These are phyloP conservation scores for Isaurus tuberculatus DNA, from an alignment of 92 coral and sea anemone genomes.

Conservation along the genomic window DNA sequence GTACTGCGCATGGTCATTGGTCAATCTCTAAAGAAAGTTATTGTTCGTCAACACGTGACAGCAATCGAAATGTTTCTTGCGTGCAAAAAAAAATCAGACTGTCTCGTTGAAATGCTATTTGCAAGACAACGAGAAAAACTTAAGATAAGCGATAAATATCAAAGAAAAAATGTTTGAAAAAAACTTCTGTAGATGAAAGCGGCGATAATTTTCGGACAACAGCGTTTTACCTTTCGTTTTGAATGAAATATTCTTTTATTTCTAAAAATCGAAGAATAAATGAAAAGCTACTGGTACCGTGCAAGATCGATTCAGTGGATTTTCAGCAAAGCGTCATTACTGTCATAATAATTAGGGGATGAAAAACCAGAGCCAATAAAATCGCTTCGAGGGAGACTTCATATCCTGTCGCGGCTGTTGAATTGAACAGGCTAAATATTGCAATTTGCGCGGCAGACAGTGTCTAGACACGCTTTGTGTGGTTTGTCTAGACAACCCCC, in stretches of 20 bases:
- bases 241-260: constrained; percentile 42
- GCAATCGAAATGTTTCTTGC: constrained; percentile 39
- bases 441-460: constrained; percentile 60
- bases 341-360: constrained; percentile 78
- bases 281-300: constrained; percentile 65
- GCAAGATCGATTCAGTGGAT: constrained; percentile 64
- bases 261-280: constrained; percentile 62
- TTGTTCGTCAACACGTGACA: constrained; percentile 74
- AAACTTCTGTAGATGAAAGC: not conserved
- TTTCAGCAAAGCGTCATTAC: constrained; percentile 61
- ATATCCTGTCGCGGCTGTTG: constrained; percentile 53
- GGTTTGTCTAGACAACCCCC: constrained; percentile 65
- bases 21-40: constrained; percentile 57
- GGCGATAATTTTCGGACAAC: not conserved
- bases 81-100: constrained; percentile 36
- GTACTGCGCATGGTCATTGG: constrained; percentile 81
- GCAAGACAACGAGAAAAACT: not conserved
- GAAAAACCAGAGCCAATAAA: constrained; percentile 72
- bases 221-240: not conserved
- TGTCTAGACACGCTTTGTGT: constrained; percentile 83
- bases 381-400: not conserved
- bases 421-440: constrained; percentile 80
- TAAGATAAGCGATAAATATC: not conserved
- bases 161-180: not conserved
- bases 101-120: not conserved